These are phyloP conservation scores for Lamproptera curius DNA, from an alignment of 2,888 invertebrate species.

Conservation along the genomic window DNA sequence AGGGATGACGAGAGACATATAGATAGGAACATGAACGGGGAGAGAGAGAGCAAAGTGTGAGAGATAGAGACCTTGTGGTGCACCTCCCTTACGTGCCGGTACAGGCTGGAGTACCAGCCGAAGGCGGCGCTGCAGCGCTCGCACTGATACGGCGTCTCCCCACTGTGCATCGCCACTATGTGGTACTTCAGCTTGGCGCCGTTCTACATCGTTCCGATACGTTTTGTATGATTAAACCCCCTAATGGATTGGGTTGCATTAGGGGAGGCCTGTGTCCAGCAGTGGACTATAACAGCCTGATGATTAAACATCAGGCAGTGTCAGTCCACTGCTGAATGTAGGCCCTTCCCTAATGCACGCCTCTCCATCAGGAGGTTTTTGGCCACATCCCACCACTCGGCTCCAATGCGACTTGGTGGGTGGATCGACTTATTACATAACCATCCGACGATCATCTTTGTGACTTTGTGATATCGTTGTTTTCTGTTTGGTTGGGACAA, in stretches of 20 bases:
- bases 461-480: background rate
- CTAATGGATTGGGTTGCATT: too few relatives aligned
- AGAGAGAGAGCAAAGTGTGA: too few relatives aligned
- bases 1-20: too few relatives aligned
- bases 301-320: background rate
- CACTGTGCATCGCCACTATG: conserved; percentile 66
- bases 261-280: too few relatives aligned
- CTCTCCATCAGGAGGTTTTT: background rate
- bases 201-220: too few relatives aligned
- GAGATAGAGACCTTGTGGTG: conserved; percentile 55
- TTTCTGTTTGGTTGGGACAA: too few relatives aligned
- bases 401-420: too few relatives aligned
- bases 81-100: conserved; percentile 60
- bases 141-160: conserved; percentile 62
- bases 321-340: too few relatives aligned
- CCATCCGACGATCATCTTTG: too few relatives aligned
- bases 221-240: background rate
- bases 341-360: too few relatives aligned
- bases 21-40: too few relatives aligned
- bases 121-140: conserved; percentile 56
- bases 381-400: background rate
- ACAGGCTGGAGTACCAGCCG: conserved; percentile 69
- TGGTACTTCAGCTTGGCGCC: conserved; percentile 66
- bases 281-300: background rate
- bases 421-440: too few relatives aligned